Evolutionary conservation across 1,140 invertebrate species (phyloP), one percentile per base, ranked within the genome.

Genomic region (Odontomachus brunneus): DNA sequence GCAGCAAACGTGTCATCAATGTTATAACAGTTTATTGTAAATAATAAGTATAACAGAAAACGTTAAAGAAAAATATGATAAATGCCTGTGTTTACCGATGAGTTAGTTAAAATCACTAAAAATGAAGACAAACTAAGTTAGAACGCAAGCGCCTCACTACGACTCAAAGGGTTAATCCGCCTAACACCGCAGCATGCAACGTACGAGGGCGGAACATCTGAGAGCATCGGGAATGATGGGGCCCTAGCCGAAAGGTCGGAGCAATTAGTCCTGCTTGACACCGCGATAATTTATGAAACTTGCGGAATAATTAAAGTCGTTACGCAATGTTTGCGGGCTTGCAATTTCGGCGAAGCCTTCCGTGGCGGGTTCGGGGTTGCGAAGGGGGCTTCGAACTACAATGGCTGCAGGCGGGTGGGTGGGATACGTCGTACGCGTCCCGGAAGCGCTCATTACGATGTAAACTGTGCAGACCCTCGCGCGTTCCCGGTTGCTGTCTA

Each of bases 251-350:
- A 69, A 48, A 80, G 65, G 53, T 80, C 24, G 15, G 14, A 29
- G 17, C 17, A 80, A 78, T 80, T 80, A 80, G 38, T 71, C 4
- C 14, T 19, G 29, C 33, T 78, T 67, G 24, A 69, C 33, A 11
- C 33, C 9, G 51, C 44, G 57, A 29, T 59, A 71, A 80, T 57
- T 80, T 59, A 48, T 69, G 53, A 9, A 59, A 80, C 53, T 78
- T 57, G 33, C 44, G 44, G 19, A 55, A 24, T 67, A 26, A 14
- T 59, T 69, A 29, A 57, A 69, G 33, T 57, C 14, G 17, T 78
- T 69, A 55, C 12, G 51, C 14, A 19, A 67, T 80, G 57, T 71
- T 57, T 57, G 63, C 33, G 9, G 17, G 12, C 11, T 66, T 19
- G 15, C 29, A 57, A 69, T 69, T 78, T 0, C 9, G 22, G 0